Conservation (phyloP, 1,140 invertebrate genomes). For the Meloidogyne floridensis region DNA sequence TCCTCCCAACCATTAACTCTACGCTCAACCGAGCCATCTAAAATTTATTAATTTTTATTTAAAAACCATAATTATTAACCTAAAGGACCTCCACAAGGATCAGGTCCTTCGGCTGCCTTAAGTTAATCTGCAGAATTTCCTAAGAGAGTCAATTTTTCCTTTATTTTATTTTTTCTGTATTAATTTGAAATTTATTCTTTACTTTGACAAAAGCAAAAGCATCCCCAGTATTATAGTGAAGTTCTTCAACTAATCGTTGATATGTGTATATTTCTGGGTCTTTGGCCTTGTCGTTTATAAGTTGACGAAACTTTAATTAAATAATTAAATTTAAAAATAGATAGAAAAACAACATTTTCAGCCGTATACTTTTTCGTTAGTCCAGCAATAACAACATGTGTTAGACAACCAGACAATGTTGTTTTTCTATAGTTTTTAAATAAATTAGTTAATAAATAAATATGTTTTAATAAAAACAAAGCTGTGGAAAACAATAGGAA, state of each 20-base stretch:
- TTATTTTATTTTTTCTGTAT: neutral
- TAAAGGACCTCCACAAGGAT: neutral
- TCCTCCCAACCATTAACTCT: neutral
- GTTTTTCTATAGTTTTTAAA: too few species aligned
- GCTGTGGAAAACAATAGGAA: neutral
- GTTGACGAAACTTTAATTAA: neutral
- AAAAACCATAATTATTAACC: neutral
- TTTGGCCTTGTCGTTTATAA: neutral
- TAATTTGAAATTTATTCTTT: neutral
- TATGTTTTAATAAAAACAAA: neutral
- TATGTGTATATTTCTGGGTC: neutral
- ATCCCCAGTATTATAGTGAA: neutral
- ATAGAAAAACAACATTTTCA: neutral
- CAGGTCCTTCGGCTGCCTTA: neutral
- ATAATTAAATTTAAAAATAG: neutral
- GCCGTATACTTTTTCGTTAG: neutral
- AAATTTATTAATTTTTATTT: neutral
- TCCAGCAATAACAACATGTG: neutral
- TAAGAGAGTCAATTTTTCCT: neutral
- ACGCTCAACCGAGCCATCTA: neutral
- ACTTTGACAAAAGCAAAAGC: neutral
- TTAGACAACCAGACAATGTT: neutral
- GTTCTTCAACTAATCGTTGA: neutral
- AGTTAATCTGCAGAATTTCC: neutral
- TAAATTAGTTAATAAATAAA: neutral